phyloP scores from a whole-genome alignment of 2,797 vertebrate species.

The Micromesistius poutassou region DNA sequence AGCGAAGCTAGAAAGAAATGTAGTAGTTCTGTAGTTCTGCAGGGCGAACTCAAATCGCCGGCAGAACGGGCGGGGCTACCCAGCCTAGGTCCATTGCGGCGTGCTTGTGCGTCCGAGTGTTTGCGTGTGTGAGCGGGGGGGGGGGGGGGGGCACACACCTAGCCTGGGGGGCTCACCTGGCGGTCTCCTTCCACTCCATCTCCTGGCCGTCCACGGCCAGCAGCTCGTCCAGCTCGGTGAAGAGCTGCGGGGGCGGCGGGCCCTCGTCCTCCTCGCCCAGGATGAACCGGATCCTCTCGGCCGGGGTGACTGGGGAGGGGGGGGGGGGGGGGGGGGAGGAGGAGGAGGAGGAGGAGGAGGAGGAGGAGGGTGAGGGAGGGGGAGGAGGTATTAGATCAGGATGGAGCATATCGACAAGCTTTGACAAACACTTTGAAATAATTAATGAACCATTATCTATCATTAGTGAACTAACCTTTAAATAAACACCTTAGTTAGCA shows the following conservation, averaged over 20 bases:
- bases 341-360: background rate
- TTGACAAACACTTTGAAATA: too few species aligned
- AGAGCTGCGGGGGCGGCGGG: slow-evolving; percentile 93
- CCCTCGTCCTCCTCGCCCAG: slow-evolving; percentile 95
- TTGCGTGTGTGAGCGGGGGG: too few species aligned
- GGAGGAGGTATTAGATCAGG: too few species aligned
- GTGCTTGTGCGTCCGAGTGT: too few species aligned
- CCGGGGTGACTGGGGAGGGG: slow-evolving; percentile 85
- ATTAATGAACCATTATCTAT: too few species aligned
- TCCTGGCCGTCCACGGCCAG: slow-evolving; percentile 90
- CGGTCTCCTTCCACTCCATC: slow-evolving; percentile 98
- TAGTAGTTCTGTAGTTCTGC: too few species aligned
- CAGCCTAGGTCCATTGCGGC: background rate
- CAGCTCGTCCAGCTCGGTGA: slow-evolving; percentile 95
- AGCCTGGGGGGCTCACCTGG: slow-evolving; percentile 95
- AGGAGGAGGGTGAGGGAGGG: background rate
- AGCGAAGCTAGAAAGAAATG: too few species aligned
- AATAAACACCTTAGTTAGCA: too few species aligned
- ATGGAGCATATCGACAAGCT: too few species aligned
- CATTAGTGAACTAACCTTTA: too few species aligned
- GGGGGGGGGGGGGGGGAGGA: background rate
- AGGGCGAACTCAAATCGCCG: too few species aligned
- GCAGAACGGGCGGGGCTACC: too few species aligned
- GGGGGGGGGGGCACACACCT: slow-evolving; percentile 23
- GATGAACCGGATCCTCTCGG: slow-evolving; percentile 94